phyloP scores from a whole-genome alignment of 1,140 invertebrate genomes.

The Ceratina calcarata region DNA sequence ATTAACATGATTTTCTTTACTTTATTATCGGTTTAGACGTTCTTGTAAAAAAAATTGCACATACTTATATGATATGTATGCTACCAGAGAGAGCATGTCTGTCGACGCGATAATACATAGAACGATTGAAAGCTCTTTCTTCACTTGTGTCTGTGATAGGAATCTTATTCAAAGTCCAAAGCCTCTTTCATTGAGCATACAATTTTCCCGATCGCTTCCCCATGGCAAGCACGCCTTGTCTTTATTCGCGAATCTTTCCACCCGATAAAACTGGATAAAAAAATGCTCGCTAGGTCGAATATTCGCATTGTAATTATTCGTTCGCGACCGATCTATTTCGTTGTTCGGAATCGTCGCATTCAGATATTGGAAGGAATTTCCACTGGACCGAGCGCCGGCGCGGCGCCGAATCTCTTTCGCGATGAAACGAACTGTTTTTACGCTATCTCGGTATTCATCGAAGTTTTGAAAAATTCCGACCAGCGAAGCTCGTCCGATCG shows the following conservation, averaged over 20 bases:
- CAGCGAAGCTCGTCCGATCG: neutral
- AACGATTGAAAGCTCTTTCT: neutral
- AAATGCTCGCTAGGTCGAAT: neutral
- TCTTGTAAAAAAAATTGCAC: too few relatives aligned
- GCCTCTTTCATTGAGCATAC: neutral
- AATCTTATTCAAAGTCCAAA: neutral
- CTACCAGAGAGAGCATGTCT: neutral
- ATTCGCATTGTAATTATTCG: constrained; percentile 44
- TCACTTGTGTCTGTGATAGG: too few relatives aligned
- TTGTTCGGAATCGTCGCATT: neutral
- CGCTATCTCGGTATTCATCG: constrained; percentile 7
- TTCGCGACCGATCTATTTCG: neutral
- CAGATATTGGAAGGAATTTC: neutral
- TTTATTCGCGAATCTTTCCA: too few relatives aligned
- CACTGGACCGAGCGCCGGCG: neutral
- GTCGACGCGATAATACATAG: neutral
- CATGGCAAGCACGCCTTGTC: neutral
- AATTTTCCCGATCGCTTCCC: neutral
- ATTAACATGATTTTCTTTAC: too few relatives aligned
- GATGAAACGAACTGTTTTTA: constrained; percentile 34
- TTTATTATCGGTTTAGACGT: too few relatives aligned
- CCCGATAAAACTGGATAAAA: neutral
- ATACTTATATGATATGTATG: too few relatives aligned
- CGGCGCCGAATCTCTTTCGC: neutral
- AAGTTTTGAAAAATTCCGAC: constrained; percentile 36